A percentile compares a stretch with the other conserved stretches of the same genome.
phyloP scores from a whole-genome alignment of 2,888 invertebrate genomes.

The Lasioglossum marginatum region DNA sequence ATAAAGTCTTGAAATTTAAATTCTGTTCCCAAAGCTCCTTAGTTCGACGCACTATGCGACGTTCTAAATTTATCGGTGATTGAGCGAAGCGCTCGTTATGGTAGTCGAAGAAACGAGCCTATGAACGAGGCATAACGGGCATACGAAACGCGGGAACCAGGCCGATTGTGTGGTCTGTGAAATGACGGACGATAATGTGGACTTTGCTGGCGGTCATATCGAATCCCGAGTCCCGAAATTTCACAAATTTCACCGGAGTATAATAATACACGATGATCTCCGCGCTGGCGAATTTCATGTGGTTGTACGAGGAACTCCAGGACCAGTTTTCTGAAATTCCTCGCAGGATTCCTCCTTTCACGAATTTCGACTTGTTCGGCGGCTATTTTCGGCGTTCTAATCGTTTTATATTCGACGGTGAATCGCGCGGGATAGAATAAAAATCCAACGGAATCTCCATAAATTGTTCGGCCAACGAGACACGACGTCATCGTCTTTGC shows the following conservation, averaged over 20 bases:
- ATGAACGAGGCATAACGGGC: neutral
- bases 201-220: neutral
- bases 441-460: neutral
- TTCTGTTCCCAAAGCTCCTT: neutral
- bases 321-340: slow-evolving; percentile 59
- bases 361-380: neutral
- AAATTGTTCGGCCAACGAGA: slow-evolving; percentile 29
- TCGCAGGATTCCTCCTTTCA: neutral
- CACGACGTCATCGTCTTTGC: neutral
- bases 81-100: slow-evolving; percentile 6
- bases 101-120: slow-evolving; percentile 10
- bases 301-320: neutral
- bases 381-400: slow-evolving; percentile 12
- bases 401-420: slow-evolving; percentile 16
- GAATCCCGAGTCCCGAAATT: neutral
- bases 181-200: neutral
- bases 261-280: slow-evolving; percentile 28
- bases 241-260: neutral
- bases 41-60: neutral
- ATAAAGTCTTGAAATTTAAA: no score
- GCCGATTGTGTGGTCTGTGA: neutral
- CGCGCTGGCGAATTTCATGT: slow-evolving; percentile 23
- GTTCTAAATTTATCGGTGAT: slow-evolving; percentile 42
- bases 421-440: neutral
- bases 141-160: neutral